Evolutionary conservation across 2,797 vertebrate genomes (phyloP), one percentile per base, ranked within the genome.

Genomic region (Leptatherina wallacei): DNA sequence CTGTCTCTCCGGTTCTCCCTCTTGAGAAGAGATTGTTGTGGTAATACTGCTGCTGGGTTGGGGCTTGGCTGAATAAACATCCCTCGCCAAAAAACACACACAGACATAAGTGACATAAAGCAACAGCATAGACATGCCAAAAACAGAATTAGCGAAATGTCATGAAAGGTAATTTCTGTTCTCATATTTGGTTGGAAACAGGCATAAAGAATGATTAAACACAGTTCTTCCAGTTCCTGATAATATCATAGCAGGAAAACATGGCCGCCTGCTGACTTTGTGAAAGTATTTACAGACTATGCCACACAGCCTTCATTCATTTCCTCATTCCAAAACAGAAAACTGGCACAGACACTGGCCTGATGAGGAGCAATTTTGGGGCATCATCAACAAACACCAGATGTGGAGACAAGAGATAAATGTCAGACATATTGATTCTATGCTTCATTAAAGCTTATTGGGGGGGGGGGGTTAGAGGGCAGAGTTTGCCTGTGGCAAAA

Each of bases 341-440:
- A 86, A 86, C 76, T 90, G 89, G 80, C 86, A 83, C 64, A 81
- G 52, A 82, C 65, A 58, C 38, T 5, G 71, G 84, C 77, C 88
- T 88, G 73, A 73, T 65, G 76, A 87, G 88, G 87, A 86, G 77
- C 73, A 83, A 79, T 90, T 90, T 91, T 85, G 77, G 81, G 85
- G 81, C 85, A 89, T 87, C 80, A 80, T 87, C 75, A 86, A 89
- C 81, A 90, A 92, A 91, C 88, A 90, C 84, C 89, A 91, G 89
- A 93, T 90, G 90, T 90, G 81, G 75, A 87, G 78, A 90, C 61
- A 74, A 75, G 77, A 90, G 86, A 91, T 75, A 83, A 90, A 88
- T 89, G 87, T 83, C 89, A 88, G 89, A 88, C 88, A 90, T 87
- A 88, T 85, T 89, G 83, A 87, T 78, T 86, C 71, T 78, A 80